Base-by-base conservation (phyloP, 2,888 invertebrate genomes). In the Folsomia candida region DNA sequence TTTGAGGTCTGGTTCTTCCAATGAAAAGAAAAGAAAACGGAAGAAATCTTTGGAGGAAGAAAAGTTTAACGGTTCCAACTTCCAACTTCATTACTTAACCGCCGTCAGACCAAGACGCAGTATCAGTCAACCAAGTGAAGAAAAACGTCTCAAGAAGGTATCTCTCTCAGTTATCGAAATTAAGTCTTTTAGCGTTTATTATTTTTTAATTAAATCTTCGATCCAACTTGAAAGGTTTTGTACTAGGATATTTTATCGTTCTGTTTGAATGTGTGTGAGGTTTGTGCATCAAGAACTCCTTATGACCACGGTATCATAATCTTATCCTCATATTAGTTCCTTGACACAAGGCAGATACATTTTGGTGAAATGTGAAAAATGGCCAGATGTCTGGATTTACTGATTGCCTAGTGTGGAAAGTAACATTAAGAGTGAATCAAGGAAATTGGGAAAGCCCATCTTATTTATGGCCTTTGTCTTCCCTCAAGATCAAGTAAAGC, bases 21-120 rank as follows among this genome's bases (percentile, higher is more conserved):
- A 20, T 54, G 20, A 54, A 54, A 54, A 54, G 54, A 54, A 54
- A 54, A 54, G 54, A 54, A 54, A 54, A 54, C 54, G 54, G 54
- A 54, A 54, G 54, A 54, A 54, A 54, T 54, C 54, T 54, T 54
- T 22, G 54, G 54, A 54, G n/a, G 54, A 20, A 37, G 37, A 54
- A 54, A 54, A 20, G 18, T 22, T 47, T 22, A 54, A 54, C 54
- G 54, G 54, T 20, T 22, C n/a, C 6, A 37, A 9, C n/a, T 54
- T 54, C 54, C 22, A 20, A 18, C 22, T 54, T 54, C 54, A 54
- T 54, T 54, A 18, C 54, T 54, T 54, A 54, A 54, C 54, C 54
- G 54, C 54, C 20, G 4, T 54, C 22, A 6, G 11, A 54, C 18
- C 18, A 14, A 18, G 54, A 54, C 6, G 54, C 54, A 54, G 54